phyloP scores from a whole-genome alignment of 1,140 invertebrate species.

The Heliothis subflexa region DNA sequence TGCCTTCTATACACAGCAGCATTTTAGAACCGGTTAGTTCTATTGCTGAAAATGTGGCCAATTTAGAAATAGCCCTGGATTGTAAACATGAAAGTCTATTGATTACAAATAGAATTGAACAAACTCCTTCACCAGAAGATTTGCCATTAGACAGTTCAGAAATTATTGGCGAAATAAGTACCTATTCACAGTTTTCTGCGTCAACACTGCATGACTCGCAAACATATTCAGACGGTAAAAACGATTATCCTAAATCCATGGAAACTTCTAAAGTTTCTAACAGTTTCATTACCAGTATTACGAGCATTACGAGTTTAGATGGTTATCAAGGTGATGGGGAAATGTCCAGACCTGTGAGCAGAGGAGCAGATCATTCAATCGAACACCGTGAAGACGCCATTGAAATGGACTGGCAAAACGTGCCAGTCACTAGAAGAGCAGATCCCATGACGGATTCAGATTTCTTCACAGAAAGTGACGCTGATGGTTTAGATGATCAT shows the following conservation, averaged over 20 bases:
- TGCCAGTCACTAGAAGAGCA: conserved; percentile 86
- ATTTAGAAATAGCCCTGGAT: conserved; percentile 87
- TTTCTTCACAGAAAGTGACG: conserved; percentile 95
- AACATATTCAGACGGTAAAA: conserved; percentile 86
- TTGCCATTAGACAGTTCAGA: conserved; percentile 90
- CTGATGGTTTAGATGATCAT: conserved; percentile 92
- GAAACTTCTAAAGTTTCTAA: conserved; percentile 87
- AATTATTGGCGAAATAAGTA: conserved; percentile 85
- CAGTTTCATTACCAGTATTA: conserved; percentile 93
- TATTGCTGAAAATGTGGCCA: conserved; percentile 86
- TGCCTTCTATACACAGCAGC: conserved; percentile 85
- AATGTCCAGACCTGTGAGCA: conserved; percentile 92
- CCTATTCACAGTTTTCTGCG: conserved; percentile 80
- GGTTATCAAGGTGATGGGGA: conserved; percentile 95
- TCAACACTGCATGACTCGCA: conserved; percentile 82
- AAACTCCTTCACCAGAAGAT: conserved; percentile 93
- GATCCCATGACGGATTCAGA: conserved; percentile 96
- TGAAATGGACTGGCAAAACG: conserved; percentile 86
- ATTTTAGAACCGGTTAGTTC: conserved; percentile 85
- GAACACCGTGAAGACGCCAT: conserved; percentile 79
- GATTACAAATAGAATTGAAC: conserved; percentile 87
- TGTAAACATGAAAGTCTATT: conserved; percentile 76
- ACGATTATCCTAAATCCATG: conserved; percentile 87
- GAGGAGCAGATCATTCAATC: conserved; percentile 90
- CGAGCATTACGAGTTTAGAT: conserved; percentile 94